These are phyloP conservation scores for Monochamus alternatus DNA, from an alignment of 2,888 invertebrate genomes.

Conservation along the genomic window DNA sequence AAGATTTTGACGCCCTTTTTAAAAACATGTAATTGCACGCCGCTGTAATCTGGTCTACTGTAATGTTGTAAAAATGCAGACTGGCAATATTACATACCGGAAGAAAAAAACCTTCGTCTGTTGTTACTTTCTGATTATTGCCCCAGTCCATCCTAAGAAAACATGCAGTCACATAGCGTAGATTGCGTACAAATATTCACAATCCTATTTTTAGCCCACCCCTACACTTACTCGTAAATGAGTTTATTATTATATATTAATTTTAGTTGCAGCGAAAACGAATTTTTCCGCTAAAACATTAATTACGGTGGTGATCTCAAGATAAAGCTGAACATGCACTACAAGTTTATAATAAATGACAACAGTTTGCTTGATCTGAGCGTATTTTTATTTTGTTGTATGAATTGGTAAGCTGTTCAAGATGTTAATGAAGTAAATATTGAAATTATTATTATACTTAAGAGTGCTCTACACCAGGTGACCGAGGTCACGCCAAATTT, in stretches of 20 bases:
- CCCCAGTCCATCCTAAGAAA: constrained; percentile 6
- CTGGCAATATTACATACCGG: no score
- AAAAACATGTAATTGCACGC: no score
- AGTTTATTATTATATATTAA: constrained; percentile 67
- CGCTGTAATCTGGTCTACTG: no score
- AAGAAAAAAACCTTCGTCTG: no score
- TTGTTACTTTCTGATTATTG: not conserved
- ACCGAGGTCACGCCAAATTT: no score
- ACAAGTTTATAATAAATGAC: not conserved
- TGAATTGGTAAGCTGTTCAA: constrained; percentile 6
- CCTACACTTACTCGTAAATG: constrained; percentile 61
- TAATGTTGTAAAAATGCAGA: no score
- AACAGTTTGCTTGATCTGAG: not conserved
- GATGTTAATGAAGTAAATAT: constrained; percentile 8
- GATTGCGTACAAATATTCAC: constrained; percentile 40
- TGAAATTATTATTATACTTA: not conserved
- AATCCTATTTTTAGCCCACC: constrained; percentile 64
- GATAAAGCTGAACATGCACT: not conserved
- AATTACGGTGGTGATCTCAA: constrained; percentile 56
- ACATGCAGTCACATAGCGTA: constrained; percentile 9
- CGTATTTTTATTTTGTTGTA: constrained; percentile 4
- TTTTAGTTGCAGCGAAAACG: constrained; percentile 67
- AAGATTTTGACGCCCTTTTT: no score
- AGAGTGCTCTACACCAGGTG: no score
- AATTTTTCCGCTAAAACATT: constrained; percentile 65